Evolutionary conservation across 2,113 vertebrate species (phyloP), one percentile per base, ranked within the genome.

Genomic region (Pelusios castaneus): DNA sequence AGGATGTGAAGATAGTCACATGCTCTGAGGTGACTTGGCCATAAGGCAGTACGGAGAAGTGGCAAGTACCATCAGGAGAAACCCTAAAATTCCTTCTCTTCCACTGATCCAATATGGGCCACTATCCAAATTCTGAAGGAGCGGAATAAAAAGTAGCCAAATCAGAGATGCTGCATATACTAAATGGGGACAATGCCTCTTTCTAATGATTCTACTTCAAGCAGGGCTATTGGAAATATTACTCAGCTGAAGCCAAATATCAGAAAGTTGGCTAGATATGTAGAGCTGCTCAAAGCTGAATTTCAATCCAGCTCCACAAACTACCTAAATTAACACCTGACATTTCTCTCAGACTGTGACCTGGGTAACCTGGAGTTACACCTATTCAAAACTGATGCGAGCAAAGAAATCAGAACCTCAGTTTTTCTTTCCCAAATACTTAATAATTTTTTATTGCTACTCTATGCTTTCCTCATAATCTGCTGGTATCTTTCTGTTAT

Each of bases 1-100:
- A 70, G 76, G 13, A 49, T 2, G 34, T 56, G 6, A 0, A 0
- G 79, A 8, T 2, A 84, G 31, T 77, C 41, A 56, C 29, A 55
- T 6, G 31, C 43, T 45, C 73, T 77, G 41, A 88, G 84, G 73
- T 21, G 11, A 27, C 21, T 1, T 2, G 70, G 5, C 9, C 55
- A 81, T 84, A 67, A 54, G n/a, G 41, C 73, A 29, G 19, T 31
- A 84, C 7, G 3, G 60, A 55, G 34, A 83, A 85, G 5, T 52
- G 7, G 1, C 24, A 41, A 79, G 25, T 78, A 43, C 1, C 1
- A 11, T 47, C 31, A 1, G 34, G 51, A n/a, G 38, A 8, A 80
- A 78, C 47, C 24, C 24, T 7, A 14, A 5, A 41, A 34, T 22
- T 19, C 27, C 85, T 3, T 1, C 47, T 2, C 12, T 80, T 88